Conservation (phyloP, 2,113 vertebrate genomes). For the Ramphastos sulfuratus region DNA sequence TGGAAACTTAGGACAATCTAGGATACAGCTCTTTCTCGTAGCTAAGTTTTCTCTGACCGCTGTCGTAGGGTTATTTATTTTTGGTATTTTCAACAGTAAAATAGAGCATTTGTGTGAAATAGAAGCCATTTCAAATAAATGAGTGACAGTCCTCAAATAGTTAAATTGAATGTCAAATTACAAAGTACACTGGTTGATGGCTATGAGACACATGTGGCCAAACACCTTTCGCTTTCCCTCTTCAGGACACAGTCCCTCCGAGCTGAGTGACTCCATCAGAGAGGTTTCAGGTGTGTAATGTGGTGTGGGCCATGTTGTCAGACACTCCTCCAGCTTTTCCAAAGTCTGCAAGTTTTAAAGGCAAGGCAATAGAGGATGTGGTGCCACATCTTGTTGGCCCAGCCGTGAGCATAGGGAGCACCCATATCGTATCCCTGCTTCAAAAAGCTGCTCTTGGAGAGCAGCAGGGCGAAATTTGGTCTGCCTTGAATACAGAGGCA, state of each 20-base stretch:
- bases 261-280: neutral
- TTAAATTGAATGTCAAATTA: neutral
- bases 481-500: neutral
- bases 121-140: neutral
- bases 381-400: neutral
- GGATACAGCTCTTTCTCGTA: neutral
- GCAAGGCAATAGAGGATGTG: fast-evolving
- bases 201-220: neutral
- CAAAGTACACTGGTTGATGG: neutral
- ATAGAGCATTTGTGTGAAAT: neutral
- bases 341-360: neutral
- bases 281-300: neutral
- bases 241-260: neutral
- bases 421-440: neutral
- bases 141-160: neutral
- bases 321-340: neutral
- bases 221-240: neutral
- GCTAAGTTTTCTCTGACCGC: neutral
- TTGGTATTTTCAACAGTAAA: neutral
- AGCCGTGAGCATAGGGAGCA: neutral
- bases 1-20: neutral
- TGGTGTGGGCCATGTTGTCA: neutral
- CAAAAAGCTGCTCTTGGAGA: neutral
- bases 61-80: neutral
- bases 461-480: neutral